A percentile compares a stretch with the other conserved stretches of the same genome.
Evolutionary conservation across 2,888 invertebrate species (phyloP).

Genomic region (Germaria angustata): DNA sequence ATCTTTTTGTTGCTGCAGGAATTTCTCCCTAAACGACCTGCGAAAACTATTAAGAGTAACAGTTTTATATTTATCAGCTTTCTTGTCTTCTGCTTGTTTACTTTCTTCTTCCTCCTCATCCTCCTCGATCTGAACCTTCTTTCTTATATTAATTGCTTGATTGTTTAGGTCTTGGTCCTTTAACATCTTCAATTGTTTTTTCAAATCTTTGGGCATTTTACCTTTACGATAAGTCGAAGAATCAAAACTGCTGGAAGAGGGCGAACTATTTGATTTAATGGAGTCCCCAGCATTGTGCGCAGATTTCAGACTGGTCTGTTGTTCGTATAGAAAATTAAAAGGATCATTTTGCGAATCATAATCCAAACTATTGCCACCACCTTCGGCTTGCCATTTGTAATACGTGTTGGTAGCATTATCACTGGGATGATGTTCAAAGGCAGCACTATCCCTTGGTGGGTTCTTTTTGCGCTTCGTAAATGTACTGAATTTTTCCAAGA

Average conservation of each 20-base stretch:
- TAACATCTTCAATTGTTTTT: slow-evolving; percentile 76
- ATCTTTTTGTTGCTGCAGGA: slow-evolving; percentile 76
- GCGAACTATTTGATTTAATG: slow-evolving; percentile 48
- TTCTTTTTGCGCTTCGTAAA: slow-evolving; percentile 78
- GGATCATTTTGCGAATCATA: slow-evolving; percentile 77
- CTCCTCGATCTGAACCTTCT: background rate
- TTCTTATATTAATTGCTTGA: background rate
- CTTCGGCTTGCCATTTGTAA: slow-evolving; percentile 78
- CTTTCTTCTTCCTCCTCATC: background rate
- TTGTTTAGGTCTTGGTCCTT: slow-evolving; percentile 66
- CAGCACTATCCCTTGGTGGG: slow-evolving; percentile 58
- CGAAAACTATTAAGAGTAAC: slow-evolving; percentile 78
- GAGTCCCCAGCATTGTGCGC: slow-evolving; percentile 52
- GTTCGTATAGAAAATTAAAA: slow-evolving; percentile 77
- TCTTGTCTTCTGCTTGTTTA: slow-evolving; percentile 65
- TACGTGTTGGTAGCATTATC: slow-evolving; percentile 77
- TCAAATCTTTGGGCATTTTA: slow-evolving; percentile 74
- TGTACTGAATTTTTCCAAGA: slow-evolving; percentile 78
- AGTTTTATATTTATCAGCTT: slow-evolving; percentile 77
- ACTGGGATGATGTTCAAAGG: slow-evolving; percentile 76
- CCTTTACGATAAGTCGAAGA: slow-evolving; percentile 77
- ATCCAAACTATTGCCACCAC: slow-evolving; percentile 73
- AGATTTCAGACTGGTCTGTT: slow-evolving; percentile 73
- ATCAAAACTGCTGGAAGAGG: slow-evolving; percentile 69
- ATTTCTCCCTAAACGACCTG: slow-evolving; percentile 78